phyloP scores from a whole-genome alignment of 2,113 vertebrate species.

The Proteles cristata region DNA sequence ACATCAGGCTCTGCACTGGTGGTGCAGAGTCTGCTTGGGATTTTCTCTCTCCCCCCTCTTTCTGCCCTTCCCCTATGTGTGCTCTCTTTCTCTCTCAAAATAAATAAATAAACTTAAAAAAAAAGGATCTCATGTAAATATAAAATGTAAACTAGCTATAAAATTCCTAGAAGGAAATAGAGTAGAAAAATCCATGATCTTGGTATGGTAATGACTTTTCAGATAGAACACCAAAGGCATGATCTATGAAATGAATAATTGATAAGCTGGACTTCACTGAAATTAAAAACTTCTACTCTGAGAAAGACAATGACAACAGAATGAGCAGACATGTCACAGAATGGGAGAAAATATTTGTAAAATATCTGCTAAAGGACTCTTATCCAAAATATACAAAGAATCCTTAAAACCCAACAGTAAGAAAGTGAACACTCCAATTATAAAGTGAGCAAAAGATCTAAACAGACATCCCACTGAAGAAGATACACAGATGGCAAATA shows the following conservation, averaged over 20 bases:
- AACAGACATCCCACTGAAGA: not conserved
- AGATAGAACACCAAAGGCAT: not conserved
- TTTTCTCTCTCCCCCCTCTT: no score
- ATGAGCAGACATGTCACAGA: not conserved
- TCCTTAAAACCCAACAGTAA: not conserved
- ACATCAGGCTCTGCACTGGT: no score
- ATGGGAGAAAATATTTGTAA: not conserved
- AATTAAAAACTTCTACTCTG: not conserved
- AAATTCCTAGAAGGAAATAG: not conserved
- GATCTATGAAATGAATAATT: not conserved
- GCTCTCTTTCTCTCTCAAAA: no score
- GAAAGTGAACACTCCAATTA: not conserved
- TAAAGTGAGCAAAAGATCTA: not conserved
- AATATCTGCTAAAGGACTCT: not conserved
- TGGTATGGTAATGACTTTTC: not conserved
- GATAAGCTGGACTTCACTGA: not conserved
- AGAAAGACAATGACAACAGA: not conserved
- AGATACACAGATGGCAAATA: not conserved
- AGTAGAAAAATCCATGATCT: not conserved
- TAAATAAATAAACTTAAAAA: no score
- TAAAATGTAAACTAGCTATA: not conserved
- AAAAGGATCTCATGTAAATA: not conserved
- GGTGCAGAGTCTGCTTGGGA: no score
- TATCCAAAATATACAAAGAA: conserved; percentile 24
- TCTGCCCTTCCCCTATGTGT: no score